Conservation (phyloP, 2,113 vertebrate genomes). For the Hylia prasina region DNA sequence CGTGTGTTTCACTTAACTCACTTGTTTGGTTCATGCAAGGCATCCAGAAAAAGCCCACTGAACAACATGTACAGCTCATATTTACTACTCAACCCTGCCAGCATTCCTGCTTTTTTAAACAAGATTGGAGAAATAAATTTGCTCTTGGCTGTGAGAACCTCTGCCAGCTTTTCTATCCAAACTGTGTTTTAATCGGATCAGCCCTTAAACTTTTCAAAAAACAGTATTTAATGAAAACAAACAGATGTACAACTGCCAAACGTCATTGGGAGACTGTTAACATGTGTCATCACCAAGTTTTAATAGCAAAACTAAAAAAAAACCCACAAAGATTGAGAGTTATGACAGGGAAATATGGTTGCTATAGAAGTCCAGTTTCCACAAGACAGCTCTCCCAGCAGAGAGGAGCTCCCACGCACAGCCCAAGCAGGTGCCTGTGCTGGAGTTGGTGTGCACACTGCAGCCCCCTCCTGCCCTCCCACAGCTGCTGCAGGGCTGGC, state of each 20-base stretch:
- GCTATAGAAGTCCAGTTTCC: conserved; percentile 17
- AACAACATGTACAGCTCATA: conserved; percentile 14
- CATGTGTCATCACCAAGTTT: conserved; percentile 22
- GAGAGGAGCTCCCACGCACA: background rate
- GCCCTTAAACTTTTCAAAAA: conserved; percentile 28
- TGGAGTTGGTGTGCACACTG: fast-evolving
- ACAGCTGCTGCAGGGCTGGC: background rate
- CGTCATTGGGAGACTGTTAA: background rate
- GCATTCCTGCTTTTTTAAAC: background rate
- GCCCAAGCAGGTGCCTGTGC: fast-evolving
- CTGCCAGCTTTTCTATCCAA: conserved; percentile 30
- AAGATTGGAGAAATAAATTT: conserved; percentile 45
- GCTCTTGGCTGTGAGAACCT: background rate
- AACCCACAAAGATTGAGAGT: background rate
- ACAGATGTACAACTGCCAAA: conserved; percentile 3
- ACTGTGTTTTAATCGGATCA: conserved; percentile 5
- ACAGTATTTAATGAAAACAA: conserved; percentile 42
- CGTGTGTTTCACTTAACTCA: background rate
- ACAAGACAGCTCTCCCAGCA: background rate
- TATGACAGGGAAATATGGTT: background rate
- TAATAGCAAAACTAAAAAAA: conserved; percentile 24
- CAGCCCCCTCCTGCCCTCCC: background rate
- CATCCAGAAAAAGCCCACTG: conserved; percentile 24
- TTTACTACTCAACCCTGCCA: conserved; percentile 36
- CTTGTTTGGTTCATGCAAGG: background rate